Conservation (phyloP, 1,140 invertebrate species). For the Drosophila yakuba region DNA sequence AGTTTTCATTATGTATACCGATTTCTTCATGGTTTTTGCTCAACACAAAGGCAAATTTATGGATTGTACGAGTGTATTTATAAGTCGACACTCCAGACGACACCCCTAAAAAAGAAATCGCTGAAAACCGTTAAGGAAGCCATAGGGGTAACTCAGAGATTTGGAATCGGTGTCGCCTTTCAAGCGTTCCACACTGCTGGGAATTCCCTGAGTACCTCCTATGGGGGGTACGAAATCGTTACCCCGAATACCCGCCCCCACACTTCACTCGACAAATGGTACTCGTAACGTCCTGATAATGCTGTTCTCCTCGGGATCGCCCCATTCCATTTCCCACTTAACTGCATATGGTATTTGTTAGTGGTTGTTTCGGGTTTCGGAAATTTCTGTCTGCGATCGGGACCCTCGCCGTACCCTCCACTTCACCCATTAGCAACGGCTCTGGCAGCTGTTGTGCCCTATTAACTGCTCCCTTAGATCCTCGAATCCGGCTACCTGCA, state of each 20-base stretch:
- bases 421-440: slow-evolving; percentile 52
- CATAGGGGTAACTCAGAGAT: slow-evolving; percentile 33
- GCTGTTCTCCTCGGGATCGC: slow-evolving; percentile 5
- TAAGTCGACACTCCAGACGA: slow-evolving; percentile 24
- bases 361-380: slow-evolving; percentile 65
- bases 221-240: slow-evolving; percentile 16
- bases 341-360: slow-evolving; percentile 29
- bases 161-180: slow-evolving; percentile 34
- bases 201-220: slow-evolving; percentile 27
- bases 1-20: slow-evolving; percentile 53
- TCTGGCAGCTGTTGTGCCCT: slow-evolving; percentile 57
- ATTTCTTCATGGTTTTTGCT: slow-evolving; percentile 53
- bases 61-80: slow-evolving; percentile 16
- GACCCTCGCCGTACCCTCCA: slow-evolving; percentile 43
- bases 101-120: slow-evolving; percentile 39
- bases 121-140: slow-evolving; percentile 30
- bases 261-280: slow-evolving; percentile 18
- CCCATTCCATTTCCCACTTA: slow-evolving; percentile 32
- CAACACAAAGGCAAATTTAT: slow-evolving; percentile 38
- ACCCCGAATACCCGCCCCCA: slow-evolving; percentile 27
- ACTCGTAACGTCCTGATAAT: slow-evolving; percentile 14
- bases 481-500: slow-evolving; percentile 59
- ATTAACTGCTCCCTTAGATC: slow-evolving; percentile 46
- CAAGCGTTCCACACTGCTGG: slow-evolving; percentile 26
- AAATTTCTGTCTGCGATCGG: slow-evolving; percentile 55